Evolutionary conservation across 2,888 invertebrate species (phyloP), one percentile per base, ranked within the genome.

Genomic region (Apamea epomidion): DNA sequence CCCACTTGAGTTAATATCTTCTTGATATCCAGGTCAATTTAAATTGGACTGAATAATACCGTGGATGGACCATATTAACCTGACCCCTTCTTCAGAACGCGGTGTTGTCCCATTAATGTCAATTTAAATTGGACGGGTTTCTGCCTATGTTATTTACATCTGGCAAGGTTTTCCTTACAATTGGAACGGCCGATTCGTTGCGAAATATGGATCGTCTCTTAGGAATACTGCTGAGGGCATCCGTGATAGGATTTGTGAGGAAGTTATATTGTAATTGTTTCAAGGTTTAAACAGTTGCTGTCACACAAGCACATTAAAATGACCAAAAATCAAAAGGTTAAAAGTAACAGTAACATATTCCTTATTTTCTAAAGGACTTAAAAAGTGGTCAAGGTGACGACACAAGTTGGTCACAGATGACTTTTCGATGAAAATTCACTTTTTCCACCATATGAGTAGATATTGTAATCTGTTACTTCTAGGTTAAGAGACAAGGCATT

Each of bases 121-220:
- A 73, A 67, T 78, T 78, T 76, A 76, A 78, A 87, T 84, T 84
- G 85, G 87, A 88, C 69, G 64, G 8, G 37, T 74, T 64, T 75
- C 73, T 80, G 75, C 86, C 82, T 84, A 87, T 91, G 93, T 94
- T 94, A 94, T 95, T 94, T 89, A 89, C 87, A 82, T 89, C 92
- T 93, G 91, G 91, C 88, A 91, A 93, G 94, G 94, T 93, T 95
- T 95, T 95, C 94, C 94, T 91, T 93, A 95, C 94, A 94, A 95
- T 94, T 92, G 94, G 91, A 93, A 91, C 91, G 92, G 92, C 92
- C 93, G 93, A 93, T 93, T 94, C 92, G 92, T 94, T 95, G 94
- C 95, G 92, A 96, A 95, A 96, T 96, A 95, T 95, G 93, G 95
- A 93, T 92, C 92, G 92, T 92, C 94, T 94, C 95, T 85, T 88